Evolutionary conservation across 35 echinoderm and acorn worm genomes (phyloP).

Genomic region (Lytechinus variegatus): DNA sequence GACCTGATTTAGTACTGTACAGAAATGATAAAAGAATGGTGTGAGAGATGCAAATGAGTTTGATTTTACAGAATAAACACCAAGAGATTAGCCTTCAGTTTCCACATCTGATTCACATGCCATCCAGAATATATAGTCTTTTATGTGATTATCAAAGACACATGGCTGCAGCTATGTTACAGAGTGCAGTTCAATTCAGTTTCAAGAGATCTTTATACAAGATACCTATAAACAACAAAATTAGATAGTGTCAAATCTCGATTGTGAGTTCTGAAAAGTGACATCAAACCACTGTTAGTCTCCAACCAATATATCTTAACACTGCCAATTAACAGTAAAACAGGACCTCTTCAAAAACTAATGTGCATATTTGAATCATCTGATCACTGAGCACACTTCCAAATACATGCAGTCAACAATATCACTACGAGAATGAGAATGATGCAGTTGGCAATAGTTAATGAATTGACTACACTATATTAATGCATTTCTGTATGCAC

Average conservation of each 20-base stretch:
- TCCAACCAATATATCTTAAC: neutral
- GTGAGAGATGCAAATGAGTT: neutral
- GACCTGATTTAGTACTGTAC: neutral
- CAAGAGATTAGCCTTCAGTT: neutral
- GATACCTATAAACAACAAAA: neutral
- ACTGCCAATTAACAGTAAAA: neutral
- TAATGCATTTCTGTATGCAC: neutral
- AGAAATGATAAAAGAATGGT: neutral
- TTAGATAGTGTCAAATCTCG: neutral
- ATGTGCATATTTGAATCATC: neutral
- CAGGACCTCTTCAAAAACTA: neutral
- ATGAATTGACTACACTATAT: neutral
- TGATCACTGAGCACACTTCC: neutral
- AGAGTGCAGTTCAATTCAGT: neutral
- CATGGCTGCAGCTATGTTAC: neutral
- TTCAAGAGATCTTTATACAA: neutral
- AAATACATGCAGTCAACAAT: neutral
- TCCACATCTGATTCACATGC: no score
- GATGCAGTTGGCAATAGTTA: neutral
- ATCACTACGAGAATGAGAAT: neutral
- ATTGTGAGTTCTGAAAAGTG: neutral
- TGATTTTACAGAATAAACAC: neutral
- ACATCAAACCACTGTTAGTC: neutral
- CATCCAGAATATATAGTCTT: neutral
- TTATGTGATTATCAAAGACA: neutral